A percentile compares a stretch with the other conserved stretches of the same genome.
phyloP scores from a whole-genome alignment of 2,113 vertebrate genomes.

The Aleadryas rufinucha region DNA sequence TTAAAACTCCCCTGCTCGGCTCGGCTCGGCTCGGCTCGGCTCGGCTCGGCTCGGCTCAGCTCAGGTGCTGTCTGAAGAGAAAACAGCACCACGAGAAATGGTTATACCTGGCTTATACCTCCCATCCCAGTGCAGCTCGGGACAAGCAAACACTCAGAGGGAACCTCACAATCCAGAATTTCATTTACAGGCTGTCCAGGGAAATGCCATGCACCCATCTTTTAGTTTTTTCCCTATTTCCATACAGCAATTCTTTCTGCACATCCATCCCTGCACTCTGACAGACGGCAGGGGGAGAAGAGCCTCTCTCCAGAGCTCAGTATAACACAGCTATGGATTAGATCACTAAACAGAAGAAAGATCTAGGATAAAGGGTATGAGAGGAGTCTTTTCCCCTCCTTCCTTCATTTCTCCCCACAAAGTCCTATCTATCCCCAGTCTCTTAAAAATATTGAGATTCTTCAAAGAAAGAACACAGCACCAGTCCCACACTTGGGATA shows the following conservation, averaged over 20 bases:
- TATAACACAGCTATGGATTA: neutral
- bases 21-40: neutral
- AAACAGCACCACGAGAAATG: neutral
- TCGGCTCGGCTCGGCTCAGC: neutral
- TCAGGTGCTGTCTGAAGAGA: neutral
- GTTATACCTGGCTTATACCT: neutral
- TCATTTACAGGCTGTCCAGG: neutral
- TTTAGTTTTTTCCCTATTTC: neutral
- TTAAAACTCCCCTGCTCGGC: neutral
- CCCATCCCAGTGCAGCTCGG: accelerated
- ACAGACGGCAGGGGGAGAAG: neutral
- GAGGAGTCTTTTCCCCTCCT: neutral
- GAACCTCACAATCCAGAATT: neutral
- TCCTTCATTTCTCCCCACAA: neutral
- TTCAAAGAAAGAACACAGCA: neutral
- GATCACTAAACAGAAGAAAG: neutral
- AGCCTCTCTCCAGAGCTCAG: neutral
- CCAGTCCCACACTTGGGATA: neutral
- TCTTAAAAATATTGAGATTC: neutral
- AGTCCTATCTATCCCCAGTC: neutral
- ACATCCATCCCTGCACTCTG: neutral
- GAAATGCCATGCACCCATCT: neutral
- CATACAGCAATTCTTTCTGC: neutral
- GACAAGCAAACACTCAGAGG: neutral
- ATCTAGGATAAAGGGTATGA: neutral